phyloP scores from a whole-genome alignment of 2,797 vertebrate species.

The Eulemur mongoz region DNA sequence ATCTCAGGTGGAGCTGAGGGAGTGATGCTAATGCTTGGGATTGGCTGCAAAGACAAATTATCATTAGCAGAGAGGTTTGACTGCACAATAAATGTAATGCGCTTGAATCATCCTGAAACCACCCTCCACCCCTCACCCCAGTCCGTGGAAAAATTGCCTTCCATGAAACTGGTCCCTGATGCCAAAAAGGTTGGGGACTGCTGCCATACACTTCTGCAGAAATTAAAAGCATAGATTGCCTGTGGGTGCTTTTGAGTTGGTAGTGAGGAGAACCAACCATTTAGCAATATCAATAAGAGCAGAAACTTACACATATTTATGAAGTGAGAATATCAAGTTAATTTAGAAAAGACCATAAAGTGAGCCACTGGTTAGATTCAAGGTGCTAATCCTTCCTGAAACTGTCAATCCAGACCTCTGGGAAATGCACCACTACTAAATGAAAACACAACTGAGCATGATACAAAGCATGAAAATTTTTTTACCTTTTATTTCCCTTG shows the following conservation, averaged over 20 bases:
- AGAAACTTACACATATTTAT: background rate
- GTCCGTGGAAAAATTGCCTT: too few species aligned
- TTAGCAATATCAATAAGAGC: background rate
- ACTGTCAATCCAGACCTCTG: background rate
- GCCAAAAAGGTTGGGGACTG: too few species aligned
- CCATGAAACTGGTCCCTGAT: too few species aligned
- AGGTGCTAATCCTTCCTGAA: background rate
- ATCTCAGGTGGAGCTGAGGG: too few species aligned
- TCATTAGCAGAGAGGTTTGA: too few species aligned
- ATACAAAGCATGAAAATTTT: background rate
- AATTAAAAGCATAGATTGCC: constrained; percentile 41
- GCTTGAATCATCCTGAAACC: too few species aligned
- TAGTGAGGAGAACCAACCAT: background rate
- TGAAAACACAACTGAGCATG: background rate
- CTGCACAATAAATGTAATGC: too few species aligned
- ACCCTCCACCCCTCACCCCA: accelerated
- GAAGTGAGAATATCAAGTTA: background rate
- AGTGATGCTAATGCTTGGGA: too few species aligned
- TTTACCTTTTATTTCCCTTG: constrained; percentile 21
- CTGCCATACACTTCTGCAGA: background rate
- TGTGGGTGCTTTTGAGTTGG: constrained; percentile 1
- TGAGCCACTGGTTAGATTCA: background rate
- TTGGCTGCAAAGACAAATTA: too few species aligned
- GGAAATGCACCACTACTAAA: background rate
- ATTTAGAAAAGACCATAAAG: background rate